These are phyloP conservation scores for Eurytemora carolleeae DNA, from an alignment of 1,140 invertebrate species.

Conservation along the genomic window DNA sequence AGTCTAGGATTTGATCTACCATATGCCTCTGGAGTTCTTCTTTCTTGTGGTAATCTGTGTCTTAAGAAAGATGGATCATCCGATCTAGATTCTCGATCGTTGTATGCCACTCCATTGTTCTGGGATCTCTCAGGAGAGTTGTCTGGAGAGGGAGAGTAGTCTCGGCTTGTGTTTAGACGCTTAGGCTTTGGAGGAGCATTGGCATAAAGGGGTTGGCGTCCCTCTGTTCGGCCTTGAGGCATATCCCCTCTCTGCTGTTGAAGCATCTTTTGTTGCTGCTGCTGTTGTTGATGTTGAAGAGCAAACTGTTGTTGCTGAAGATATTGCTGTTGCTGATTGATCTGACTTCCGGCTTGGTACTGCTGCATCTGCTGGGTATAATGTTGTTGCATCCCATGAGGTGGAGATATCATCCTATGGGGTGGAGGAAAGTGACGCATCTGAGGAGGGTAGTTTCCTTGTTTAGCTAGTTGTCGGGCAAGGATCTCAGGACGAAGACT, in stretches of 20 bases:
- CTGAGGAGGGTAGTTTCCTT: not conserved
- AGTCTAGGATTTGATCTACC: constrained; percentile 37
- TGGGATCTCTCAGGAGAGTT: not conserved
- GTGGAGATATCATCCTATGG: not conserved
- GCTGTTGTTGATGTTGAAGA: not conserved
- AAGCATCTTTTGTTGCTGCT: not conserved
- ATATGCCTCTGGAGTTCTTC: constrained; percentile 58
- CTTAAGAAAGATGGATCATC: no score
- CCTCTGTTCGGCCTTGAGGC: not conserved
- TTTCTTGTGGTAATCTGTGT: constrained; percentile 28
- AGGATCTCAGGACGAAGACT: not conserved
- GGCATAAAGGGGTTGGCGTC: constrained; percentile 50
- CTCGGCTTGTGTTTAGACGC: constrained; percentile 39
- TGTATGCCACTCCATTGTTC: no score
- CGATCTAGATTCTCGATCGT: no score
- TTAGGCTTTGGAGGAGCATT: constrained; percentile 70
- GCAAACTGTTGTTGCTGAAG: not conserved
- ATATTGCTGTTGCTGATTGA: not conserved
- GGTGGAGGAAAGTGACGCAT: not conserved
- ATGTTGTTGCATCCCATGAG: not conserved
- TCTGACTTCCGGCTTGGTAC: not conserved
- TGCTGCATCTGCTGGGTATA: not conserved
- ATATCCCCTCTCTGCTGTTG: not conserved
- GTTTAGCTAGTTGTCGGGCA: not conserved
- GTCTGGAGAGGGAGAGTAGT: constrained; percentile 29